Conservation (phyloP, 2,113 vertebrate genomes). For the Clupea harengus region DNA sequence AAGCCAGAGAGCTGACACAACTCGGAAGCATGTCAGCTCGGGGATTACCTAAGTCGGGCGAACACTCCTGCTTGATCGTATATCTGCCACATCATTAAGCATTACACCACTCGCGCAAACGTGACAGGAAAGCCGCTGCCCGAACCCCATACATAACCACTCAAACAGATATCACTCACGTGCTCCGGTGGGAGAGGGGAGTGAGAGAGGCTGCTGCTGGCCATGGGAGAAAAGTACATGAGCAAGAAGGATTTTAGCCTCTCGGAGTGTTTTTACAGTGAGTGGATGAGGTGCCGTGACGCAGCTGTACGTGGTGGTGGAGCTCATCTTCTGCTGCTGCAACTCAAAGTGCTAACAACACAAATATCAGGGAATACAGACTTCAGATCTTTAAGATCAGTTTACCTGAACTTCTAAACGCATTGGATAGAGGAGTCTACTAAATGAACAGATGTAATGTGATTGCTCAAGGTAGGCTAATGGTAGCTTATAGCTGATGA, state of each 20-base stretch:
- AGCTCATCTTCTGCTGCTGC: no score
- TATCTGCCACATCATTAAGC: constrained; percentile 36
- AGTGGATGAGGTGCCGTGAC: no score
- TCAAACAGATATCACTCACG: neutral
- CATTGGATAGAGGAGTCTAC: neutral
- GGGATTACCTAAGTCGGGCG: neutral
- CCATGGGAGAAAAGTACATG: neutral
- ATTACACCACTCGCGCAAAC: neutral
- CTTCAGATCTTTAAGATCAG: neutral
- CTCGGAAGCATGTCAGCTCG: constrained; percentile 38
- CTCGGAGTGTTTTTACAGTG: no score
- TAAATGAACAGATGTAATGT: neutral
- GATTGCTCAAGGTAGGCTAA: neutral
- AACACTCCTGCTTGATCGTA: constrained; percentile 36
- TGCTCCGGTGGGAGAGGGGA: neutral
- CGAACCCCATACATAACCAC: neutral
- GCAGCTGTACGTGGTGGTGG: no score
- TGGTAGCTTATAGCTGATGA: neutral
- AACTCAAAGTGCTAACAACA: no score
- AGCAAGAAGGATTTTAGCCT: no score
- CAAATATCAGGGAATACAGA: no score
- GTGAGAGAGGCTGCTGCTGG: neutral
- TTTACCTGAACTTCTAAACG: neutral
- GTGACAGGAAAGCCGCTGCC: neutral
- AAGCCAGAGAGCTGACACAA: constrained; percentile 22